phyloP scores from a whole-genome alignment of 2,113 vertebrate genomes.

The Galeopterus variegatus region DNA sequence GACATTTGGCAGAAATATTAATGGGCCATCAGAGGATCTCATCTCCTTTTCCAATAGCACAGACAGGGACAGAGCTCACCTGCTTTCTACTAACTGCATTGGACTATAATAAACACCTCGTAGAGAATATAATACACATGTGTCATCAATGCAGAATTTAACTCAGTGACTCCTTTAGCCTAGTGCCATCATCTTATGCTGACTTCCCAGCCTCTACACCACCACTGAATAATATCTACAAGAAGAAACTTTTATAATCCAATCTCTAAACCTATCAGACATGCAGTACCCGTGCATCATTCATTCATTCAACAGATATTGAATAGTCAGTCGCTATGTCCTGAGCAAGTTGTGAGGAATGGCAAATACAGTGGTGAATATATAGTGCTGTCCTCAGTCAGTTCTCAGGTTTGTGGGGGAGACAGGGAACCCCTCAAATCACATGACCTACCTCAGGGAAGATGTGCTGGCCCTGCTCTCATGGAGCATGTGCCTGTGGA shows the following conservation, averaged over 20 bases:
- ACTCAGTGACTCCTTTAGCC: background rate
- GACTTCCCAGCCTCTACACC: background rate
- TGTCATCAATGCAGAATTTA: background rate
- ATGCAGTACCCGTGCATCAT: background rate
- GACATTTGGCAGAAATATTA: slow-evolving; percentile 2
- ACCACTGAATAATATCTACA: slow-evolving; percentile 43
- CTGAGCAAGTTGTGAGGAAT: background rate
- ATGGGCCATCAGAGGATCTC: background rate
- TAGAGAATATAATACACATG: background rate
- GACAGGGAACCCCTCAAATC: background rate
- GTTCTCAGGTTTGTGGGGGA: background rate
- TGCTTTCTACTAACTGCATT: slow-evolving; percentile 21
- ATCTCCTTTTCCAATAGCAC: background rate
- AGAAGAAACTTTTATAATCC: slow-evolving; percentile 53
- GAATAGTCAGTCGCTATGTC: slow-evolving; percentile 8
- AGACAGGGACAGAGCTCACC: background rate
- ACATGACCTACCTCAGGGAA: background rate
- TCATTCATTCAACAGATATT: slow-evolving; percentile 36
- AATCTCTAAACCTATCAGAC: background rate
- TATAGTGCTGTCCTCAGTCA: background rate
- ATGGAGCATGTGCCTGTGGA: background rate
- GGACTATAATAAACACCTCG: background rate
- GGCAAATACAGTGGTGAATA: background rate
- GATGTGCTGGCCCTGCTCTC: background rate
- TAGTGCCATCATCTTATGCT: background rate